Evolutionary conservation across 2,888 invertebrate species (phyloP).

Genomic region (Ctenicera cuprea): DNA sequence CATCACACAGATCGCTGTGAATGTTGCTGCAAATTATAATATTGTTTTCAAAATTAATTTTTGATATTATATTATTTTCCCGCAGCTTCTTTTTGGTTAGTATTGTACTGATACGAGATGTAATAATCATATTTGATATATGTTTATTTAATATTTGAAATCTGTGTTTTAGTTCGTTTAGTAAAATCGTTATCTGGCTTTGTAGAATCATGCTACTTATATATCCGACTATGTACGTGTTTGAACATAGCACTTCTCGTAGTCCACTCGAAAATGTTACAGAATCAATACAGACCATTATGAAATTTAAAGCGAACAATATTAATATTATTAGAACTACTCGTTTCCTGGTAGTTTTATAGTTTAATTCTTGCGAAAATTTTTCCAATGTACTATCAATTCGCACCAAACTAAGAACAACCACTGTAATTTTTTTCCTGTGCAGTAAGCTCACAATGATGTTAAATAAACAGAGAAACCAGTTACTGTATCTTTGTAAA

Average conservation of each 20-base stretch:
- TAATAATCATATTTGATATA: not conserved
- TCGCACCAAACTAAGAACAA: not conserved
- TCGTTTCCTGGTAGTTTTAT: not conserved
- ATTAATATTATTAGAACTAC: not conserved
- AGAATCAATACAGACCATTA: not conserved
- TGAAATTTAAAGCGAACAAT: not conserved
- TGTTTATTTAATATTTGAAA: slow-evolving; percentile 23
- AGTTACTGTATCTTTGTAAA: slow-evolving; percentile 17
- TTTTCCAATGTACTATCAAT: slow-evolving; percentile 1
- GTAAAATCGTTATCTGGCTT: slow-evolving; percentile 25
- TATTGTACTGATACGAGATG: not conserved
- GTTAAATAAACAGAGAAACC: not conserved
- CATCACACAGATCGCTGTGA: slow-evolving; percentile 29
- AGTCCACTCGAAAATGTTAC: not conserved
- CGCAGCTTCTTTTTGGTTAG: not conserved
- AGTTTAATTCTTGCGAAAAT: not conserved
- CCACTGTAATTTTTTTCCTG: slow-evolving; percentile 5
- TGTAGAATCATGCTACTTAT: slow-evolving; percentile 19
- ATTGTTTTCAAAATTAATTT: slow-evolving; percentile 6
- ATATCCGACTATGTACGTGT: slow-evolving; percentile 10
- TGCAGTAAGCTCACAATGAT: not conserved
- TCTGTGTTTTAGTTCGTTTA: slow-evolving; percentile 21
- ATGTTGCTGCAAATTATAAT: slow-evolving; percentile 28
- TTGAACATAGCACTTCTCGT: not conserved
- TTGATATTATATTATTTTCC: not conserved